Base-by-base conservation (phyloP, 2,797 vertebrate genomes). In the Rhinichthys osculus region DNA sequence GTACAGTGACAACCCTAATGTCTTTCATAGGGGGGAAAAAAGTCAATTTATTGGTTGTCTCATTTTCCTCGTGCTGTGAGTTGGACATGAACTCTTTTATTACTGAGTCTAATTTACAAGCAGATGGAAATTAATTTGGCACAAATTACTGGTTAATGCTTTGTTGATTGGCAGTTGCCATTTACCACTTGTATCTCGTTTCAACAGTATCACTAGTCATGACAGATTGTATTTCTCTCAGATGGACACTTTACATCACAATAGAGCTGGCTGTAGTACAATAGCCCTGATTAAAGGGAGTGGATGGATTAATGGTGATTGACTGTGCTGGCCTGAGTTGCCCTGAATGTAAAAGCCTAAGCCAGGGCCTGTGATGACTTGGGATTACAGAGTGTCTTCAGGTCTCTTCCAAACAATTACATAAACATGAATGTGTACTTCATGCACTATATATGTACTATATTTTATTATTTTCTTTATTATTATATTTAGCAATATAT, bases 251-350 rank as follows among this genome's bases (percentile, higher is more conserved):
- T 78, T 70, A 79, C 83, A 81, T 84, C 44, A 76, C 69, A 80
- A 84, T 79, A 54, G 74, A 64, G 35, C 42, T 85, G 78, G 64
- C 83, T 78, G 64, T 40, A n/a, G 72, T 71, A 85, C 83, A 85
- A 78, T 62, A 87, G 66, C 42, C 70, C 71, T 85, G 83, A 87
- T 87, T 85, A 85, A 87, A 78, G 78, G 47, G 62, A 84, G 54
- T 76, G 71, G 86, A 78, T 74, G 30, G 82, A 77, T 77, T 85
- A 81, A 84, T 84, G 62, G 44, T 81, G 82, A 87, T 87, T 83
- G 82, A 66, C 82, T 84, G 57, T 14, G 0, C 44, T 80, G 82
- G 5, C 69, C 82, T 69, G 38, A 84, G 47, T 78, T 78, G 23
- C 64, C 52, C 83, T 79, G 83, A 85, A 85, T 85, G 50, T 54